Evolutionary conservation across 37 sponge, comb jelly and placozoan genomes (phyloP).

Genomic region (Halisarca cf. caerulea): DNA sequence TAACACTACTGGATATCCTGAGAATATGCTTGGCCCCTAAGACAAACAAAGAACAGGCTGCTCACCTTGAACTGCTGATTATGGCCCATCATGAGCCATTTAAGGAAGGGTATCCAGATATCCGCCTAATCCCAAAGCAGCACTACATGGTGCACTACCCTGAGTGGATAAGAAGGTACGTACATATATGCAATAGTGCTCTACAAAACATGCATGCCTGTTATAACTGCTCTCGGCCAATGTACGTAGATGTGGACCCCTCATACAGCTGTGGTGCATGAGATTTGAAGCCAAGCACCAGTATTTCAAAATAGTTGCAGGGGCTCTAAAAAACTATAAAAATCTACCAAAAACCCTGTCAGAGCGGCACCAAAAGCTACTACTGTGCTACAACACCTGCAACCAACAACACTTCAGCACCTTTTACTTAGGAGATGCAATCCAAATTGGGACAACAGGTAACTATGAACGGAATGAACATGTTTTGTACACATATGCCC

Average conservation of each 20-base stretch:
- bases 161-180: conserved; percentile 46
- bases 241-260: conserved; percentile 54
- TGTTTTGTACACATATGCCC: no score
- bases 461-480: no score
- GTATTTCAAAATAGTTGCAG: conserved; percentile 21
- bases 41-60: neutral
- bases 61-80: conserved; percentile 17
- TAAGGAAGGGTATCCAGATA: conserved; percentile 48
- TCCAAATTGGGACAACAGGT: neutral
- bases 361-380: conserved; percentile 35
- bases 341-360: conserved; percentile 40
- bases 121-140: conserved; percentile 46
- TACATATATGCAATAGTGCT: neutral
- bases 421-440: neutral
- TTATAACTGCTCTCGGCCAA: neutral
- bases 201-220: neutral
- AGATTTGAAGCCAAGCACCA: conserved; percentile 65
- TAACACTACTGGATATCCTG: conserved; percentile 36
- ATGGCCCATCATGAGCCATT: conserved; percentile 37
- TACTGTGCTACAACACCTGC: conserved; percentile 43
- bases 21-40: conserved; percentile 52
- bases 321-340: neutral
- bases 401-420: neutral
- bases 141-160: conserved; percentile 69
- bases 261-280: conserved; percentile 62